Percentiles rank a stretch among this genome's conserved stretches.
Conservation (phyloP, 2,797 vertebrate genomes). For the Zenarchopterus dispar region DNA sequence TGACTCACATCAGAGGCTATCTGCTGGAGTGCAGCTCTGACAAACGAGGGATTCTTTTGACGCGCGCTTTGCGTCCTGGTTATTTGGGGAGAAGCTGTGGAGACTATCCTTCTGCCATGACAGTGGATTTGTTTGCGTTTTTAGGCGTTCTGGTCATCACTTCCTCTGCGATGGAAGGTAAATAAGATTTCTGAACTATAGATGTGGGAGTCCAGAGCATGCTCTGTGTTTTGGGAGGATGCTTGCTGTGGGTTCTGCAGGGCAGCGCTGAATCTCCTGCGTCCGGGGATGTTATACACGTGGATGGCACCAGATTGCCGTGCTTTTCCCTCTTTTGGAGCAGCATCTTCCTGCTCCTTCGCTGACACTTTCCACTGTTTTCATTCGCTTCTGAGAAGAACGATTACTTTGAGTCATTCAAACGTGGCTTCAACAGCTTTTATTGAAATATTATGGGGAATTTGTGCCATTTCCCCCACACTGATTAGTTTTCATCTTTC, state of each 20-base stretch:
- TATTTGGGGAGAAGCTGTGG: slow-evolving; percentile 72
- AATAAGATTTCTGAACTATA: slow-evolving; percentile 49
- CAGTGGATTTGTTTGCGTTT: slow-evolving; percentile 83
- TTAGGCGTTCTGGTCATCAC: slow-evolving; percentile 78
- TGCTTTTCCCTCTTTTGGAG: slow-evolving; percentile 14
- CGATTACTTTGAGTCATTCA: not conserved
- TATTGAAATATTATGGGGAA: no score
- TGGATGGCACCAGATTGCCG: slow-evolving; percentile 50
- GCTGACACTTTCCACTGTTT: not conserved
- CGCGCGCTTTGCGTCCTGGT: slow-evolving; percentile 74
- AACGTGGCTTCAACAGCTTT: not conserved
- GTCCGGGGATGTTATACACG: slow-evolving; percentile 60
- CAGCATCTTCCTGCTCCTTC: slow-evolving; percentile 6
- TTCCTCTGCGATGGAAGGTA: slow-evolving; percentile 86
- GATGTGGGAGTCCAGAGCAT: slow-evolving; percentile 11
- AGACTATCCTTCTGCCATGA: slow-evolving; percentile 78
- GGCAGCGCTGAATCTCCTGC: slow-evolving; percentile 34
- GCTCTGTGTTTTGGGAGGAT: slow-evolving; percentile 19
- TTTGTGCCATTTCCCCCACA: no score
- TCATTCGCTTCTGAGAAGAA: not conserved
- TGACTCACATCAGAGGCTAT: slow-evolving; percentile 78
- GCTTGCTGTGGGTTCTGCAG: slow-evolving; percentile 5
- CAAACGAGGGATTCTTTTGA: slow-evolving; percentile 75
- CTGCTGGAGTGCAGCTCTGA: slow-evolving; percentile 78
- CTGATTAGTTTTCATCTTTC: no score